A percentile compares a stretch with the other conserved stretches of the same genome.
phyloP scores from a whole-genome alignment of 2,113 vertebrate species.

The Takifugu flavidus region DNA sequence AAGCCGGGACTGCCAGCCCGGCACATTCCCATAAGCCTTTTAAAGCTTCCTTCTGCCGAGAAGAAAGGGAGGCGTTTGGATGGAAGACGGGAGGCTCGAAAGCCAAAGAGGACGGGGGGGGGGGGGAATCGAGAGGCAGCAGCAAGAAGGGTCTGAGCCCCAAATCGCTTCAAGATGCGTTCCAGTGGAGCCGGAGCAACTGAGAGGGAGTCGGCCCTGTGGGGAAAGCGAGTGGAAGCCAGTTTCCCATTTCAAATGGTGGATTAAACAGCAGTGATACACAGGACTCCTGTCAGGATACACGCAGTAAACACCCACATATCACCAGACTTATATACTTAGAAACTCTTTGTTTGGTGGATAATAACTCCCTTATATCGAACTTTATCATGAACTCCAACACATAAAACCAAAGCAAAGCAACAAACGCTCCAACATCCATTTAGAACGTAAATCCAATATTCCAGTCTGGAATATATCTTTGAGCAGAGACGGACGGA shows the following conservation, averaged over 20 bases:
- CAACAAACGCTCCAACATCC: no score
- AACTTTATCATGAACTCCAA: constrained; percentile 6
- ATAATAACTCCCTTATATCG: constrained; percentile 15
- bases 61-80: constrained; percentile 25
- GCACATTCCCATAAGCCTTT: constrained; percentile 54
- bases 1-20: constrained; percentile 53
- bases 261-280: constrained; percentile 57
- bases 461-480: no score
- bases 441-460: no score
- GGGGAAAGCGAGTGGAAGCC: constrained; percentile 54
- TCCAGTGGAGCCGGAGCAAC: constrained; percentile 51
- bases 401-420: neutral
- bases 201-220: constrained; percentile 60
- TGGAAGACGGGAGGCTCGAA: neutral
- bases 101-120: constrained; percentile 4
- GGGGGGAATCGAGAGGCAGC: constrained; percentile 6
- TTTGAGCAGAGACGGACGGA: no score
- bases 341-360: constrained; percentile 10
- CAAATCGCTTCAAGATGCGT: constrained; percentile 78
- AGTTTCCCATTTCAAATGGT: constrained; percentile 60
- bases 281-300: constrained; percentile 32
- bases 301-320: constrained; percentile 29
- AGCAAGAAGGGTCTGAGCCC: constrained; percentile 51
- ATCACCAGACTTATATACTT: constrained; percentile 4
- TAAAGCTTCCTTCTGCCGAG: constrained; percentile 55